Percentiles rank a stretch among this genome's conserved stretches.
Evolutionary conservation across 2,888 invertebrate genomes (phyloP).

Genomic region (Lochmaea crataegi): DNA sequence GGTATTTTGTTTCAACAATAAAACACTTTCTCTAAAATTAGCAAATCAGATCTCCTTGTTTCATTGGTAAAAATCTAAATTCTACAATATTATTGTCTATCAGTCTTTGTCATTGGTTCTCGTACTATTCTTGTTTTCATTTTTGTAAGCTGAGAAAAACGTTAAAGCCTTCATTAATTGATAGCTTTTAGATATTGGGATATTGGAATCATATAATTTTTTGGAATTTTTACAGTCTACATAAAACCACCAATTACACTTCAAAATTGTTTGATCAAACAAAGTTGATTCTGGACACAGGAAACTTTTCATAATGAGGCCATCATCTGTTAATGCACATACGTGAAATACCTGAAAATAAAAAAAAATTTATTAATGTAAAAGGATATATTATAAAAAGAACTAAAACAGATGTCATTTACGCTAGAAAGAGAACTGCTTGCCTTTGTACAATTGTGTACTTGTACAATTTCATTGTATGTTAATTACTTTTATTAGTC

Average conservation of each 20-base stretch:
- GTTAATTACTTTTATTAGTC: no score
- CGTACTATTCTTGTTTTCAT: conserved; percentile 63
- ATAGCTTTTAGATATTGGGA: conserved; percentile 91
- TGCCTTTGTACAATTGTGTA: no score
- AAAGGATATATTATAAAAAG: no score
- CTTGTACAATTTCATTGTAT: no score
- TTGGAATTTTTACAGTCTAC: conserved; percentile 88
- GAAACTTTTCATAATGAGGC: conserved; percentile 91
- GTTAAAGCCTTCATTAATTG: conserved; percentile 91
- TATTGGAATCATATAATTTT: conserved; percentile 87
- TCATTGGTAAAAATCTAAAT: conserved; percentile 18
- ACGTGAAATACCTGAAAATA: conserved; percentile 86
- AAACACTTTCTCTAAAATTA: not conserved
- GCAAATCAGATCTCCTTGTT: conserved; percentile 15
- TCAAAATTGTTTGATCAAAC: conserved; percentile 90
- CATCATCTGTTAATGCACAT: conserved; percentile 89
- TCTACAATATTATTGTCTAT: conserved; percentile 21
- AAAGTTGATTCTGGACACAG: conserved; percentile 91
- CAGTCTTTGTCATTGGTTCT: conserved; percentile 47
- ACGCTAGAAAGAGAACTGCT: no score
- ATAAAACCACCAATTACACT: conserved; percentile 96
- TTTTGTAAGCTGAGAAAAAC: conserved; percentile 88
- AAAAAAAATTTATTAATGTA: not conserved
- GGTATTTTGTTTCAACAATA: not conserved
- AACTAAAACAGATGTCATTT: no score